Evolutionary conservation across 2,113 vertebrate genomes (phyloP), one percentile per base, ranked within the genome.

Genomic region (Gambusia affinis): DNA sequence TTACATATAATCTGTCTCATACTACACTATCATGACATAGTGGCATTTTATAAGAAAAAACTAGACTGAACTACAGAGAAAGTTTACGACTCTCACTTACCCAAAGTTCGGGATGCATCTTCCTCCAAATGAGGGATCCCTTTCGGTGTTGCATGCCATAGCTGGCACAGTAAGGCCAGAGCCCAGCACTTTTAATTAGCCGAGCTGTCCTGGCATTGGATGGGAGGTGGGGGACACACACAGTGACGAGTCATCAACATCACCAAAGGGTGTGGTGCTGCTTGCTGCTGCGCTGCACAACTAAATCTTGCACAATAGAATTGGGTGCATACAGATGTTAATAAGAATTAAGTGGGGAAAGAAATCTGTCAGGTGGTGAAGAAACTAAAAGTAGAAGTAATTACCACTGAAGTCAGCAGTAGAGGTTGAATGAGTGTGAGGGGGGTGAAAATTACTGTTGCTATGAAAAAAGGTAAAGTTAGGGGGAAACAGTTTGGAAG

Each of bases 401-500:
- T 84, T 78, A 78, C 73, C 83, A 88, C 83, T 83, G 85, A 76
- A 79, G 78, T 76, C 86, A 67, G 81, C 74, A 64, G 70, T 70
- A 70, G 62, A 74, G 60, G 77, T n/a, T 68, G 76, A 73, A 64
- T 63, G 63, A 24, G 24, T 37, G 22, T 62, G 60, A 37, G 35
- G 35, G 10, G 35, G 10, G 10, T 15, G 17, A 72, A 80, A 30
- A 60, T 4, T 64, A 85, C 90, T 90, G 89, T 86, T 91, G 87
- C 86, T 82, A 90, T 91, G 77, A 88, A 81, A 88, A 85, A 75
- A 82, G 83, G 79, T 83, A 89, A 93, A 93, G 89, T 95, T 94
- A 60, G 72, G 76, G 35, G 62, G 74, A 76, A 80, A 87, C 83
- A 92, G 81, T 93, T 90, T 89, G 92, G 91, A 88, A 93, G 92